Conservation (phyloP, 2,797 vertebrate species). For the Arremon brunneinucha region DNA sequence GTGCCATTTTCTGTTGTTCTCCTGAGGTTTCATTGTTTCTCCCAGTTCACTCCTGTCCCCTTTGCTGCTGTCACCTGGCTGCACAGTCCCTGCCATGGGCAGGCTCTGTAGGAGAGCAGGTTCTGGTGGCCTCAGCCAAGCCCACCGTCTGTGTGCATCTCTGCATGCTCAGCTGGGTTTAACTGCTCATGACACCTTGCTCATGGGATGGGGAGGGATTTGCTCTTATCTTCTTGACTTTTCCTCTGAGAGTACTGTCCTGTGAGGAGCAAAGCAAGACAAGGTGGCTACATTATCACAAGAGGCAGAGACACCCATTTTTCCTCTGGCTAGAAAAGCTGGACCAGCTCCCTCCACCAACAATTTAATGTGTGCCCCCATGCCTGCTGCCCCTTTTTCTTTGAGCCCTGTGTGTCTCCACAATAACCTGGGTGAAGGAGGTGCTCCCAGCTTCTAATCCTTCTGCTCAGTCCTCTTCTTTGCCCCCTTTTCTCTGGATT, state of each 20-base stretch:
- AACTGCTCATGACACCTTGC: background rate
- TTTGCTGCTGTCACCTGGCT: background rate
- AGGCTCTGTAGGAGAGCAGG: background rate
- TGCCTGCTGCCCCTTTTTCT: background rate
- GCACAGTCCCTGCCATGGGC: background rate
- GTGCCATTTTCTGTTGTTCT: background rate
- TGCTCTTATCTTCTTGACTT: background rate
- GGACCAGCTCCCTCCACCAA: background rate
- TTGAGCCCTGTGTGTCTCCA: background rate
- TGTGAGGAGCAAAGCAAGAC: accelerated
- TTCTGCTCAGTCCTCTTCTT: background rate
- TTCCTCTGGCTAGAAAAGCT: background rate
- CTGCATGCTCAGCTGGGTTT: background rate
- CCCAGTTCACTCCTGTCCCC: background rate
- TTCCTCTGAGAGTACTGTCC: background rate
- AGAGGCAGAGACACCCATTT: background rate
- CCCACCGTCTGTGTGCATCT: background rate
- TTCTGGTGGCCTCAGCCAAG: background rate
- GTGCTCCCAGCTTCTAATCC: background rate
- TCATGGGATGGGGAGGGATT: background rate
- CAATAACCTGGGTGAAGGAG: background rate
- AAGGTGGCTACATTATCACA: background rate
- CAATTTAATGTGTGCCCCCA: background rate
- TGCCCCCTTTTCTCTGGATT: background rate
- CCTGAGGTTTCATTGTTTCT: background rate